Percentiles rank a stretch among this genome's conserved stretches.
phyloP scores from a whole-genome alignment of 2,888 invertebrate species.

The Rotaria socialis region DNA sequence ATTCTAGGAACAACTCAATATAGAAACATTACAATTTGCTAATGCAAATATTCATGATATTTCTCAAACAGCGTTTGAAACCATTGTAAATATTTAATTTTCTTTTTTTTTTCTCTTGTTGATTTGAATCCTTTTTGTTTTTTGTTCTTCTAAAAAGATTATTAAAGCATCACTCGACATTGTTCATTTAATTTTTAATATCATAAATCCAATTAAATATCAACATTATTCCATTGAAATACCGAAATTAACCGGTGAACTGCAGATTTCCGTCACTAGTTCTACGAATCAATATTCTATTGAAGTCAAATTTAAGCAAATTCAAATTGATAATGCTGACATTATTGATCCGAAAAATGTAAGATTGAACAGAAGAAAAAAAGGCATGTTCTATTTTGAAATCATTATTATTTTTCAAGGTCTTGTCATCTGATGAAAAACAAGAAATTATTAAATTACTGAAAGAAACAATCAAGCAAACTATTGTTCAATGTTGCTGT shows the following conservation, averaged over 20 bases:
- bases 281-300: not conserved
- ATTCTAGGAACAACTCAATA: not conserved
- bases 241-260: not conserved
- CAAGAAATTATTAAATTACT: not conserved
- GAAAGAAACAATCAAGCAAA: not conserved
- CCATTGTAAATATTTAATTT: not conserved
- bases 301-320: not conserved
- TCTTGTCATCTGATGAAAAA: not conserved
- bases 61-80: not conserved
- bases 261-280: not conserved
- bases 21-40: constrained; percentile 24
- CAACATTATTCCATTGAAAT: not conserved
- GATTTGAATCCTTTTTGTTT: not conserved
- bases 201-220: not conserved
- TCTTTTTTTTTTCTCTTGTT: not conserved
- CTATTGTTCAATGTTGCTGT: not conserved
- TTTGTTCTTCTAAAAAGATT: not conserved
- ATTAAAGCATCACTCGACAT: not conserved
- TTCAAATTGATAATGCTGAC: not conserved
- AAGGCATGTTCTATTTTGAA: too few relatives aligned
- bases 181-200: not conserved
- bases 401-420: not conserved
- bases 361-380: not conserved
- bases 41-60: not conserved
- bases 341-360: not conserved